These are phyloP conservation scores for Micronisus gabar DNA, from an alignment of 2,113 vertebrate species.

Conservation along the genomic window DNA sequence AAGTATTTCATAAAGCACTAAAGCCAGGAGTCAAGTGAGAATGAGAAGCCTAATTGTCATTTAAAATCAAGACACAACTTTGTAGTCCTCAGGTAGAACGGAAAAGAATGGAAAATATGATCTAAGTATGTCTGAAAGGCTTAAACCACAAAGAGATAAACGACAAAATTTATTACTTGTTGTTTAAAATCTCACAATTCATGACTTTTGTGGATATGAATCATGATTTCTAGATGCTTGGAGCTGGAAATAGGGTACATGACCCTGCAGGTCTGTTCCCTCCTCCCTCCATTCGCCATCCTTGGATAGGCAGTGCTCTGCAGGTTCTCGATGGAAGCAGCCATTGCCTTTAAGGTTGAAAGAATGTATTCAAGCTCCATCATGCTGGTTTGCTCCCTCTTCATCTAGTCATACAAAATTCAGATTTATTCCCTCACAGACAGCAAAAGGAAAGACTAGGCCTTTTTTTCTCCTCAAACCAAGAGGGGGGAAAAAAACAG, in stretches of 20 bases:
- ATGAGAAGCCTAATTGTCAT: background rate
- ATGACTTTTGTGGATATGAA: background rate
- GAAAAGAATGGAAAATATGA: background rate
- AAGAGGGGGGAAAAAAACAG: rapidly evolving
- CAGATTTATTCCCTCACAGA: background rate
- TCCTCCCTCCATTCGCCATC: background rate
- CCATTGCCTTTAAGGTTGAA: background rate
- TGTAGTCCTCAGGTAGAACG: background rate
- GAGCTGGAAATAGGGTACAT: background rate
- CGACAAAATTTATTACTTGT: background rate
- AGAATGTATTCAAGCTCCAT: background rate
- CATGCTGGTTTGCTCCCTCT: background rate
- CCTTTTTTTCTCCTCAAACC: background rate
- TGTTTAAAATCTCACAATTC: background rate
- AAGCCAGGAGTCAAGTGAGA: background rate
- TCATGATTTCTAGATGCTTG: background rate
- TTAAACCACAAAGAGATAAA: background rate
- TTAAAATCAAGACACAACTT: background rate
- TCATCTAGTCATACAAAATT: background rate
- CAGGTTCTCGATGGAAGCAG: background rate
- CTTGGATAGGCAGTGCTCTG: background rate
- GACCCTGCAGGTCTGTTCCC: background rate
- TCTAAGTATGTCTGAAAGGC: background rate
- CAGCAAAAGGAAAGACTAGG: background rate
- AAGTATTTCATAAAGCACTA: background rate